Base-by-base conservation (phyloP, 1,140 invertebrate species). In the Dendroctonus valens region DNA sequence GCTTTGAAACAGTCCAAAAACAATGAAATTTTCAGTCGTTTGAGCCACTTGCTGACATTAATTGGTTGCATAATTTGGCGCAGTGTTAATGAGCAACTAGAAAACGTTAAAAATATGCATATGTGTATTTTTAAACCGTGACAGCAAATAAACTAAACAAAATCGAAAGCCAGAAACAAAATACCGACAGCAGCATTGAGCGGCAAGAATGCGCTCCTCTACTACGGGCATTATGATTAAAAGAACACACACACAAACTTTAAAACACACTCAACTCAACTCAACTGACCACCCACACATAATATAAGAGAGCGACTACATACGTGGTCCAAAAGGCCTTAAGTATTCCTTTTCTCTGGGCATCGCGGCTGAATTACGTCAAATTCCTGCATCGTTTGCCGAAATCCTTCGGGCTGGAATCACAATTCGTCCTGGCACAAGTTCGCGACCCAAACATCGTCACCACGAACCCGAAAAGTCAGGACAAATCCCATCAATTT, bases 211-310 rank as follows among this genome's bases (percentile, higher is more conserved):
- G 51, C 48, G 14, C 14, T 39, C 42, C 26, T 59, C 55, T 59
- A 59, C 55, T 12, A 59, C 55, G 26, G 15, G 38, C 26, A 42
- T 50, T 40, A 50, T 62, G 51, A 62, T 62, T 62, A 62, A 62
- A 62, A 62, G 59, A 62, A 62, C 59, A 62, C 59, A 60, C 59
- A 62, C 59, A 62, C n/a, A 58, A 58, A 58, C 39, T 58, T 58
- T 41, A 58, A 58, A 58, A 58, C 55, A 42, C 41, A 58, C 55
- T 58, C 37, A 52, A 62, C 58, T 59, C 7, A 53, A 53, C 59
- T 62, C 37, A 62, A 53, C 59, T 62, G 59, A 51, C 59, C 59
- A 62, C 59, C 59, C 59, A 62, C 59, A 62, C 59, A 62, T 15
- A 26, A 58, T 48, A 60, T 48, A 62, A 41, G 49, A 53, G n/a